These are phyloP conservation scores for Schrankia costaestrigalis DNA, from an alignment of 2,888 invertebrate genomes.

Conservation along the genomic window DNA sequence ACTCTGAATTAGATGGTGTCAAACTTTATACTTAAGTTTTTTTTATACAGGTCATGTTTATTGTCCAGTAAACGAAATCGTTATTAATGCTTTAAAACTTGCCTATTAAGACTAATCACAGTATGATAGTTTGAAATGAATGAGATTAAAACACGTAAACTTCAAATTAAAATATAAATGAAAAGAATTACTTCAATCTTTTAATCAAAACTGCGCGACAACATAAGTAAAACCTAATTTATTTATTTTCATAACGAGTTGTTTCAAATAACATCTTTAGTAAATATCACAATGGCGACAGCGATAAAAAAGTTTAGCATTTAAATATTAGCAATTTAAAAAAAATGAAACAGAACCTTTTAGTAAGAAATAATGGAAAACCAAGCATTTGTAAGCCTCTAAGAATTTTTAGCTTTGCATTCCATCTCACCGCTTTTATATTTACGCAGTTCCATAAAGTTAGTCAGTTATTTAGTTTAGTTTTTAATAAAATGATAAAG, in stretches of 20 bases:
- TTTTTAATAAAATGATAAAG: slow-evolving; percentile 28
- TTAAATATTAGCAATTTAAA: slow-evolving; percentile 13
- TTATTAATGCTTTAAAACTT: no score
- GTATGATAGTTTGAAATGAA: no score
- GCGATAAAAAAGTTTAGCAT: slow-evolving; percentile 3
- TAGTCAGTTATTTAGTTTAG: no score
- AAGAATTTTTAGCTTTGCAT: slow-evolving; percentile 20
- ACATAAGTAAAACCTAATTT: slow-evolving; percentile 1
- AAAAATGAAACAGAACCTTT: slow-evolving; percentile 15
- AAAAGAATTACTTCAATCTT: no score
- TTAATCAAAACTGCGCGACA: no score
- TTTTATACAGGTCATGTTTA: no score
- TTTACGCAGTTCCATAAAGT: slow-evolving; percentile 28
- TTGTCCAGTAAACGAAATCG: no score
- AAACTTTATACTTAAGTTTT: no score
- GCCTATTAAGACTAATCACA: no score
- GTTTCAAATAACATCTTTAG: slow-evolving; percentile 2
- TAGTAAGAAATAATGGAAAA: slow-evolving; percentile 25
- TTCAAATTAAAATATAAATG: no score
- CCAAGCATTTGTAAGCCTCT: slow-evolving; percentile 24
- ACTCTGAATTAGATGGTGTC: no score
- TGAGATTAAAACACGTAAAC: no score
- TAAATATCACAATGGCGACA: slow-evolving; percentile 2
- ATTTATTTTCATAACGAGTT: not conserved
- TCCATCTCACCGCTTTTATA: slow-evolving; percentile 21